Evolutionary conservation across 2,797 vertebrate species (phyloP), one percentile per base, ranked within the genome.

Genomic region (Chelidonichthys spinosus): DNA sequence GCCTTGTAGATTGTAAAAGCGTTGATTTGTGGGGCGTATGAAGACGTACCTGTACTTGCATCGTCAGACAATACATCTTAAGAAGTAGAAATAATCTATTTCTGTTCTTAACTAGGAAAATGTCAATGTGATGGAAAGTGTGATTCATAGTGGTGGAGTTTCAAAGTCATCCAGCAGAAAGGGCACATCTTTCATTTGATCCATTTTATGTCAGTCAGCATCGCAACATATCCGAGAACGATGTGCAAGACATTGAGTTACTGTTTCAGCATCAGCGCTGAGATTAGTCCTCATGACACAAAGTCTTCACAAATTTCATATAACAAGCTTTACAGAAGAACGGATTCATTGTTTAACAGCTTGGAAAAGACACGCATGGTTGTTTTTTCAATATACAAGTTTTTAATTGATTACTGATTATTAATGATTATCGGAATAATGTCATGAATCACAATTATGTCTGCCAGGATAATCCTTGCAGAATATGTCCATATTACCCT

Each of bases 51-150:
- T 53, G 53, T 18, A 36, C n/a, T 15, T 15, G 17, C 69, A 1
- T 42, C 63, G 47, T 60, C 15, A 54, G 40, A 56, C 25, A 68
- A 2, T 0, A 25, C 17, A 56, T 72, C 9, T 42, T 17, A 36
- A 46, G 8, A 47, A 14, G 7, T 6, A 65, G 39, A 60, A 42
- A 35, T 37, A 11, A 58, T 84, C 3, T 47, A 7, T 63, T 52
- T 35, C 18, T 49, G 1, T 72, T 63, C 11, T 17, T 40, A 64
- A 39, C 11, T 15, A 50, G 67, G 13, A n/a, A 76, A 71, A 61
- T 37, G 50, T 76, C 71, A 78, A 0, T 11, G 64, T 70, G 65
- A 69, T 66, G 67, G 70, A 67, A 55, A 39, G 44, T 55, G 7
- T 61, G 53, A 73, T 67, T 74, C 40, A 55, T 17, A 36, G 18